Conservation (phyloP, 2,888 invertebrate genomes). For the Drosophila aldrichi region DNA sequence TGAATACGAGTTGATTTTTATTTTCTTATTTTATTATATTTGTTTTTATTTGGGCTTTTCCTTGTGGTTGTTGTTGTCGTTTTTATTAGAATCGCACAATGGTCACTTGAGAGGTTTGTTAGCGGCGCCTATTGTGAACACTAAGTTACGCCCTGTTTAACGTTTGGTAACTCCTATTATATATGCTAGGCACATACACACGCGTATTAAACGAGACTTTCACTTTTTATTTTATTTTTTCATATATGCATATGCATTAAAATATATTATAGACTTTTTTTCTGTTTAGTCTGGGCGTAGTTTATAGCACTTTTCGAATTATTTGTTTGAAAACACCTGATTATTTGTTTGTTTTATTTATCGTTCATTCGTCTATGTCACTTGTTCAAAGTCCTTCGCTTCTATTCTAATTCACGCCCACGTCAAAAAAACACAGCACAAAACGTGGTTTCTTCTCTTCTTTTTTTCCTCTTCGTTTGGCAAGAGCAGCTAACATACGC, state of each 20-base stretch:
- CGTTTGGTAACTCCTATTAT: slow-evolving; percentile 51
- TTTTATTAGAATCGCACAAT: slow-evolving; percentile 74
- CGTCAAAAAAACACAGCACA: slow-evolving; percentile 32
- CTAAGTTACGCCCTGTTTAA: slow-evolving; percentile 57
- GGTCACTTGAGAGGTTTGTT: slow-evolving; percentile 62
- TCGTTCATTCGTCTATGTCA: slow-evolving; percentile 25
- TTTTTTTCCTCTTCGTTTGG: slow-evolving; percentile 13
- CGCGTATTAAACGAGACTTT: slow-evolving; percentile 5
- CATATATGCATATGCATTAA: background rate
- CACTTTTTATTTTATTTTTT: slow-evolving; percentile 11
- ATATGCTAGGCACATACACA: slow-evolving; percentile 7
- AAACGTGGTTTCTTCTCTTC: slow-evolving; percentile 17
- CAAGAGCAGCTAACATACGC: slow-evolving; percentile 48
- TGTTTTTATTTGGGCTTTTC: slow-evolving; percentile 3
- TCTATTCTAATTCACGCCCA: slow-evolving; percentile 18
- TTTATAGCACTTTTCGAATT: slow-evolving; percentile 34
- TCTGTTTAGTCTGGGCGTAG: slow-evolving; percentile 25
- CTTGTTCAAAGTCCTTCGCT: slow-evolving; percentile 44
- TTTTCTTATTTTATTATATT: slow-evolving; percentile 29
- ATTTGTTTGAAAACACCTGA: slow-evolving; percentile 34
- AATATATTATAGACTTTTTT: background rate
- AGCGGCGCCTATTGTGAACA: slow-evolving; percentile 41
- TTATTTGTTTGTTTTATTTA: slow-evolving; percentile 1
- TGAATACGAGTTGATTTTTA: slow-evolving; percentile 33
- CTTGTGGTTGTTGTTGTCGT: slow-evolving; percentile 3